Evolutionary conservation across 2,888 invertebrate species (phyloP).

Genomic region (Cryptus armator): DNA sequence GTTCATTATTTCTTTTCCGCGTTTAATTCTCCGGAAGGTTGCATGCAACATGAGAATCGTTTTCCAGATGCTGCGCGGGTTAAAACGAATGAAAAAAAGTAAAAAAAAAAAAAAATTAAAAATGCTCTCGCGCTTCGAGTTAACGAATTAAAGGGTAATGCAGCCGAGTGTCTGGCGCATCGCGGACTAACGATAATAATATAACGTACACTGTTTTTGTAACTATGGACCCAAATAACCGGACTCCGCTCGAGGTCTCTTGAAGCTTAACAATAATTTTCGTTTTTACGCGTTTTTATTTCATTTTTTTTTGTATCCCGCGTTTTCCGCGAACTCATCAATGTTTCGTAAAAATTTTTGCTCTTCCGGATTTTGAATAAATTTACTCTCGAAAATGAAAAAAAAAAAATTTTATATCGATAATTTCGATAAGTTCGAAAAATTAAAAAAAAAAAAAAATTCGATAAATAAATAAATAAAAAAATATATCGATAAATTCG

Average conservation of each 20-base stretch:
- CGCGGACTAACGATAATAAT: conserved; percentile 14
- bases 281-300: neutral
- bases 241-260: neutral
- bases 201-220: conserved; percentile 11
- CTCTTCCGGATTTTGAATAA: too few relatives aligned
- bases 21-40: conserved; percentile 6
- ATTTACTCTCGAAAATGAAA: too few relatives aligned
- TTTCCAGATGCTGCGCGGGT: conserved; percentile 1
- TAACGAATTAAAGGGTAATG: conserved; percentile 34
- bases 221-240: neutral
- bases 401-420: too few relatives aligned
- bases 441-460: too few relatives aligned
- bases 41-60: conserved; percentile 7
- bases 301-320: neutral
- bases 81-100: too few relatives aligned
- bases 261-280: neutral
- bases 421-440: too few relatives aligned
- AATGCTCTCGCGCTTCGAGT: neutral
- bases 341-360: too few relatives aligned
- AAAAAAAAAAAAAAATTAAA: too few relatives aligned
- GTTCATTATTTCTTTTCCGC: conserved; percentile 1
- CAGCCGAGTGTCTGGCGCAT: conserved; percentile 12
- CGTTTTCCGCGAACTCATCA: too few relatives aligned
- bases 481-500: too few relatives aligned
- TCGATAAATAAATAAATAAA: too few relatives aligned